These are phyloP conservation scores for Heliothis virescens DNA, from an alignment of 1,140 invertebrate species.

Conservation along the genomic window DNA sequence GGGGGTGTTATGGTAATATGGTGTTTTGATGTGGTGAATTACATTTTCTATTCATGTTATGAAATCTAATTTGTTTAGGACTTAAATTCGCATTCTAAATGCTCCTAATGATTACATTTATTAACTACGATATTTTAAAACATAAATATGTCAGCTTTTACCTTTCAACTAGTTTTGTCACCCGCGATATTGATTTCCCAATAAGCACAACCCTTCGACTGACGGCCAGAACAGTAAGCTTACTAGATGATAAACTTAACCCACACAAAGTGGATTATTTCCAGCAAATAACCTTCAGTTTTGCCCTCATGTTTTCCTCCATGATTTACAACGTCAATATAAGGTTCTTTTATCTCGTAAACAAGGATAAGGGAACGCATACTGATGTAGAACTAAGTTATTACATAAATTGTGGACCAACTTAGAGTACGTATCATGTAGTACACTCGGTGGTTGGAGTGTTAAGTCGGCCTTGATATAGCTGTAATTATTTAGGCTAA, in stretches of 20 bases:
- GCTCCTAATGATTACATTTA: too few relatives aligned
- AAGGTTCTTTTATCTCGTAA: constrained; percentile 11
- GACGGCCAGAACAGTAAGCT: neutral
- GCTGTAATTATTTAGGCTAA: too few relatives aligned
- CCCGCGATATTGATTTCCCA: too few relatives aligned
- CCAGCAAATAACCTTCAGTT: neutral
- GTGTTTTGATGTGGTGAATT: neutral
- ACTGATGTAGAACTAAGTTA: neutral
- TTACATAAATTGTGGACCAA: constrained; percentile 9
- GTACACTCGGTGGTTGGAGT: neutral
- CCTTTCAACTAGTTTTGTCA: neutral
- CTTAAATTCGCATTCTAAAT: too few relatives aligned
- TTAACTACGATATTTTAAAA: too few relatives aligned
- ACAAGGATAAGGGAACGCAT: neutral
- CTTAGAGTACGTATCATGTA: neutral
- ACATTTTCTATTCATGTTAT: too few relatives aligned
- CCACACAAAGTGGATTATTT: neutral
- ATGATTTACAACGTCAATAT: constrained; percentile 14
- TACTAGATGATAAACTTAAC: neutral
- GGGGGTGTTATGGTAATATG: neutral
- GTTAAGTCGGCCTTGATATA: neutral
- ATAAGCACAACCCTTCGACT: too few relatives aligned
- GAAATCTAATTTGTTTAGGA: too few relatives aligned
- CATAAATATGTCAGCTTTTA: neutral
- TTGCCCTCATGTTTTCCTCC: neutral